A percentile compares a stretch with the other conserved stretches of the same genome.
Evolutionary conservation across 2,113 vertebrate genomes (phyloP).

Genomic region (Urocynchramus pylzowi): DNA sequence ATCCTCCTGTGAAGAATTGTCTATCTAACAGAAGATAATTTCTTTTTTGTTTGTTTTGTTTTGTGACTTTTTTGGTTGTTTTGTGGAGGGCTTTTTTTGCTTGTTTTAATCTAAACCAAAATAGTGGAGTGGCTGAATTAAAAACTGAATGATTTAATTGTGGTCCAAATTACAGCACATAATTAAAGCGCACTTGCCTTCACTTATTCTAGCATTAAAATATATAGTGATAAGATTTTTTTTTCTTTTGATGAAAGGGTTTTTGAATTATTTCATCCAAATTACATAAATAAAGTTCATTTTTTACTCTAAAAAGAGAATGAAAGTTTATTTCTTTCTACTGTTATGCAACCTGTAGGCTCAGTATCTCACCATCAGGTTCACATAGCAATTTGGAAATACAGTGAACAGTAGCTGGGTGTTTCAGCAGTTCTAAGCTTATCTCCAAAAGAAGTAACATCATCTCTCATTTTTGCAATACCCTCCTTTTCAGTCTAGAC

Average conservation of each 20-base stretch:
- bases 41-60: background rate
- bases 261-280: background rate
- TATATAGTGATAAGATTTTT: background rate
- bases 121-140: background rate
- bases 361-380: background rate
- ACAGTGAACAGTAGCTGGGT: background rate
- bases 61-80: background rate
- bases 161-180: background rate
- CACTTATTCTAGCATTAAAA: background rate
- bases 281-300: background rate
- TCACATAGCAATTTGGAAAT: background rate
- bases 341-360: background rate
- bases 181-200: background rate
- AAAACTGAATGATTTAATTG: background rate
- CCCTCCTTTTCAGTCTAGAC: background rate
- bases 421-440: background rate
- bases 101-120: background rate
- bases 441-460: background rate
- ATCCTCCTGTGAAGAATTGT: background rate
- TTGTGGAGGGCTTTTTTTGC: background rate
- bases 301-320: background rate
- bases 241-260: background rate
- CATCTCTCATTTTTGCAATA: background rate
- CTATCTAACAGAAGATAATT: background rate
- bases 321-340: background rate